A percentile compares a stretch with the other conserved stretches of the same genome.
Evolutionary conservation across 2,797 vertebrate species (phyloP).

Genomic region (Clamator glandarius): DNA sequence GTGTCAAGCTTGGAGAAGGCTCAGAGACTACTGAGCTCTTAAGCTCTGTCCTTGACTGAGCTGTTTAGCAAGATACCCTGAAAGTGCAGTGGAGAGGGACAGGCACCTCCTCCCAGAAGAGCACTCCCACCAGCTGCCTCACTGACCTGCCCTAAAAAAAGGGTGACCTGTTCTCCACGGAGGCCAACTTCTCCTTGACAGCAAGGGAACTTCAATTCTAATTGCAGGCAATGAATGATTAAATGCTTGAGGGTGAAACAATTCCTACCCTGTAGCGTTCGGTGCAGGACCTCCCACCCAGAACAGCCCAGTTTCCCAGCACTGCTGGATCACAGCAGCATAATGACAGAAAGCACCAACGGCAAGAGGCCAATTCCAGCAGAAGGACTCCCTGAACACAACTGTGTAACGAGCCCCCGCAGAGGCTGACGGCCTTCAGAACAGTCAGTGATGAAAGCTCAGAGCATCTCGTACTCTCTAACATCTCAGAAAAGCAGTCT

Average conservation of each 20-base stretch:
- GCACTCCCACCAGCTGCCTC: background rate
- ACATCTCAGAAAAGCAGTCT: background rate
- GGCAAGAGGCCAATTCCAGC: background rate
- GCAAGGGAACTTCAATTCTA: background rate
- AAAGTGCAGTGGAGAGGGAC: background rate
- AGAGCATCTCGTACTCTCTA: no score
- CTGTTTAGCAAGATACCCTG: background rate
- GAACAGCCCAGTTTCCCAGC: background rate
- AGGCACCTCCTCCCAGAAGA: background rate
- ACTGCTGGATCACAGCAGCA: background rate
- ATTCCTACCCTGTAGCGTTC: background rate
- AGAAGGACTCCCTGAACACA: background rate
- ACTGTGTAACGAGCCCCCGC: background rate
- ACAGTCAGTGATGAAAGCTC: background rate
- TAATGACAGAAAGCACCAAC: background rate
- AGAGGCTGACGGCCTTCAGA: background rate
- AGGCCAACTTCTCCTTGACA: background rate
- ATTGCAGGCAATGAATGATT: background rate
- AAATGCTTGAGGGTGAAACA: background rate
- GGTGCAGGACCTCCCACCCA: background rate
- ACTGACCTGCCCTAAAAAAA: background rate
- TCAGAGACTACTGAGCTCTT: background rate
- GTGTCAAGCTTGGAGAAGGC: background rate
- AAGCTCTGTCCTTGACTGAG: background rate
- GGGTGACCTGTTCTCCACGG: background rate